Percentiles rank a stretch among this genome's conserved stretches.
These are phyloP conservation scores for Junonia oenone DNA, from an alignment of 2,888 invertebrate species.

Conservation along the genomic window DNA sequence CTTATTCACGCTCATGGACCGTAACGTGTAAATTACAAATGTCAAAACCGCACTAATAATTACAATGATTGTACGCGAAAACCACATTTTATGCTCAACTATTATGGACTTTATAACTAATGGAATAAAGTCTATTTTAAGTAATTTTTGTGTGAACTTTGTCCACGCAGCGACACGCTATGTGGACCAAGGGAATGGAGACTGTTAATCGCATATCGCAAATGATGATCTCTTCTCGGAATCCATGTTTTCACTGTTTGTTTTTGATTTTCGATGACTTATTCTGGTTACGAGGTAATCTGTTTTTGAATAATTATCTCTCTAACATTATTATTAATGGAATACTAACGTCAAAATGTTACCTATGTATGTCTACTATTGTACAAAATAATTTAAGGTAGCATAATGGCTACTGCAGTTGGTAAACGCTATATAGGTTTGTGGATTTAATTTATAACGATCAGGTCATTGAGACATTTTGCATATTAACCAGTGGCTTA, in stretches of 20 bases:
- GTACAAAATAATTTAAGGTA: background rate
- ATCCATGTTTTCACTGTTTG: constrained; percentile 38
- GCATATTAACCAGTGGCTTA: constrained; percentile 10
- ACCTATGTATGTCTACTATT: background rate
- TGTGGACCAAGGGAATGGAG: constrained; percentile 43
- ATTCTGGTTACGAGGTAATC: constrained; percentile 16
- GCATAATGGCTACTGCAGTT: background rate
- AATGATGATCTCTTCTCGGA: constrained; percentile 46
- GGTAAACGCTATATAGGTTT: background rate
- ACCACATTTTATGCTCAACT: constrained; percentile 9
- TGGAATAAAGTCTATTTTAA: constrained; percentile 28
- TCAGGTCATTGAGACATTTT: background rate
- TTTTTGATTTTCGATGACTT: constrained; percentile 29
- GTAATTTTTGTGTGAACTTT: background rate
- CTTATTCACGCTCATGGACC: constrained; percentile 50
- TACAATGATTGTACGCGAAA: constrained; percentile 40
- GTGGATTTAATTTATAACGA: background rate
- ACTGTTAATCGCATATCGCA: constrained; percentile 45
- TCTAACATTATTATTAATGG: background rate
- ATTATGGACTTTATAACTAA: constrained; percentile 15
- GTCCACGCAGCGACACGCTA: constrained; percentile 32
- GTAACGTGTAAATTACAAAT: constrained; percentile 51
- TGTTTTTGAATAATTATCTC: background rate
- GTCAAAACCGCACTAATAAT: constrained; percentile 60
- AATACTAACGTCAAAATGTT: background rate